These are phyloP conservation scores for Nebria salina DNA, from an alignment of 2,888 invertebrate species.

Conservation along the genomic window DNA sequence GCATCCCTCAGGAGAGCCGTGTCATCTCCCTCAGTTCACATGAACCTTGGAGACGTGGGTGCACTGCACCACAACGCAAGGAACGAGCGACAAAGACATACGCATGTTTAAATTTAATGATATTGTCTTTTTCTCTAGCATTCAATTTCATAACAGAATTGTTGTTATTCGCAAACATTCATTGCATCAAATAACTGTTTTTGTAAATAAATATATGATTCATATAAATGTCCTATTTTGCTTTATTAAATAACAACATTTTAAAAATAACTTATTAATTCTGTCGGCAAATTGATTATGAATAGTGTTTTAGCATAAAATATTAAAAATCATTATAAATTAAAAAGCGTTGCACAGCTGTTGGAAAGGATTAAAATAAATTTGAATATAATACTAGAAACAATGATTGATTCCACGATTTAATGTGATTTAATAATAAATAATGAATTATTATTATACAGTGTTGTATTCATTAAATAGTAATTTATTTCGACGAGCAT, in stretches of 20 bases:
- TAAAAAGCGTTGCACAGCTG: neutral
- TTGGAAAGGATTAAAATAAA: neutral
- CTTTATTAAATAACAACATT: too few species aligned
- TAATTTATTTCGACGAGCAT: conserved; percentile 15
- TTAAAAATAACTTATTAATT: too few species aligned
- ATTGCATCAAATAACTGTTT: too few species aligned
- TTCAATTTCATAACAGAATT: too few species aligned
- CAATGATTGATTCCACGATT: neutral
- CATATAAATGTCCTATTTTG: too few species aligned
- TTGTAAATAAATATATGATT: too few species aligned
- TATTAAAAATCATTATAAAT: neutral
- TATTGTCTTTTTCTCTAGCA: too few species aligned
- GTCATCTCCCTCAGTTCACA: neutral
- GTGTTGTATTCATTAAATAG: conserved; percentile 9
- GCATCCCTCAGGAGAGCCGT: neutral
- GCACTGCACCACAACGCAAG: neutral
- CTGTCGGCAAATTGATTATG: neutral
- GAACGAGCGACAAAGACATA: neutral
- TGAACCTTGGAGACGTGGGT: neutral
- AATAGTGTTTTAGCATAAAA: neutral
- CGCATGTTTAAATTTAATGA: too few species aligned
- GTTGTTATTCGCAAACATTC: too few species aligned
- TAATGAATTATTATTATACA: neutral
- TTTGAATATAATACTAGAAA: neutral
- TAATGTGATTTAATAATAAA: neutral